A percentile compares a stretch with the other conserved stretches of the same genome.
These are phyloP conservation scores for Malacosoma neustria DNA, from an alignment of 2,888 invertebrate genomes.

Conservation along the genomic window DNA sequence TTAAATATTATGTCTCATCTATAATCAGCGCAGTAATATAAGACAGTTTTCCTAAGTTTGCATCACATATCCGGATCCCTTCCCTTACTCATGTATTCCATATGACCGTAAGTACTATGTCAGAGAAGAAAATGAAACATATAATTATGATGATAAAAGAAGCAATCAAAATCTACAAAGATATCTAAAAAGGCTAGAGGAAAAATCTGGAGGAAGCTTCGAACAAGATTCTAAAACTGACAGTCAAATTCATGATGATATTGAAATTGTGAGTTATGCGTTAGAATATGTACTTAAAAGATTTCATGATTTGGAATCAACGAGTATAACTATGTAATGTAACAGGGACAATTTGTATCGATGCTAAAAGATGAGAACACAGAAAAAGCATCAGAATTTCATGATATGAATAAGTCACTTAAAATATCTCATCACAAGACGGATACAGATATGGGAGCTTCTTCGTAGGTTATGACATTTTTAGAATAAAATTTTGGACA, in stretches of 20 bases:
- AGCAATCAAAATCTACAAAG: constrained; percentile 35
- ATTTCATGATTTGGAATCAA: constrained; percentile 37
- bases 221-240: constrained; percentile 24
- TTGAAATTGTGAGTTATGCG: constrained; percentile 45
- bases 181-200: constrained; percentile 39
- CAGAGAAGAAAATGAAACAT: constrained; percentile 44
- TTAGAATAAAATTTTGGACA: constrained; percentile 7
- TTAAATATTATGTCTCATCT: too few relatives aligned
- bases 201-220: constrained; percentile 20
- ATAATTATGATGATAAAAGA: constrained; percentile 52
- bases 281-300: constrained; percentile 43
- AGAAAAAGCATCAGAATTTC: background rate
- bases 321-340: constrained; percentile 21
- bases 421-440: background rate
- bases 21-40: too few relatives aligned
- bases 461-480: constrained; percentile 8
- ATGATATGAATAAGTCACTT: constrained; percentile 10
- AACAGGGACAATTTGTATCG: background rate
- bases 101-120: too few relatives aligned
- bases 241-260: constrained; percentile 39
- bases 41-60: too few relatives aligned
- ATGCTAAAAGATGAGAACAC: background rate
- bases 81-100: too few relatives aligned
- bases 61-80: too few relatives aligned
- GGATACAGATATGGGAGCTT: constrained; percentile 1